Evolutionary conservation across 1,140 invertebrate genomes (phyloP), one percentile per base, ranked within the genome.

Genomic region (Solen grandis): DNA sequence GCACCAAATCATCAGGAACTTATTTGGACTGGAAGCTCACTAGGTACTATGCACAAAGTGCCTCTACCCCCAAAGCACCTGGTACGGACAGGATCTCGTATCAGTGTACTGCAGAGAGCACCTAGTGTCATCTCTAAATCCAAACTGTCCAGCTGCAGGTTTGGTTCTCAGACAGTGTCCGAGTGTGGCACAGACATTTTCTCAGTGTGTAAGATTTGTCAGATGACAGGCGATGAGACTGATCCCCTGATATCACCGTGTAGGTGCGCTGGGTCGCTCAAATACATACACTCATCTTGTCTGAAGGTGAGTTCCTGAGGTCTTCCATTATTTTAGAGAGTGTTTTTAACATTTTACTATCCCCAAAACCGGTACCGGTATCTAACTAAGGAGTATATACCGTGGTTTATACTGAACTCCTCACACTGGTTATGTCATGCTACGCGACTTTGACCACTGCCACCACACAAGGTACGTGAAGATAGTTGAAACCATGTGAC

Each of bases 161-260:
- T 83, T 35, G 74, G 73, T 31, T 85, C 82, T 13, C 25, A 84
- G 14, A 81, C 86, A 25, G 83, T 85, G n/a, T 89, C 88, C 0
- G 86, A 88, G 2, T 76, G 86, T 16, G 88, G 88, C 8, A 90
- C 89, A 57, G 87, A 89, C 76, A 68, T 90, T 19, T 55, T 92
- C n/a, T 93, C 93, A 0, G 91, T 93, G 55, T 94, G 93, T 85
- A 87, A 93, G 29, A 94, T 94, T 55, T 94, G 93, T 82, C 93
- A 94, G 82, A 84, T 93, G 81, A 92, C 92, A 10, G 91, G 91
- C 33, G 91, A 91, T 73, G 90, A 92, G 22, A 89, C 90, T 22
- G 93, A 94, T 84, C 89, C 91, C 19, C 88, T 94, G 25, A 94
- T 94, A 74, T 92, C 93, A 14, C 94, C 94, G 0, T 94, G 94